Evolutionary conservation across 1,140 invertebrate species (phyloP), one percentile per base, ranked within the genome.

Genomic region (Drosophila tropicalis): DNA sequence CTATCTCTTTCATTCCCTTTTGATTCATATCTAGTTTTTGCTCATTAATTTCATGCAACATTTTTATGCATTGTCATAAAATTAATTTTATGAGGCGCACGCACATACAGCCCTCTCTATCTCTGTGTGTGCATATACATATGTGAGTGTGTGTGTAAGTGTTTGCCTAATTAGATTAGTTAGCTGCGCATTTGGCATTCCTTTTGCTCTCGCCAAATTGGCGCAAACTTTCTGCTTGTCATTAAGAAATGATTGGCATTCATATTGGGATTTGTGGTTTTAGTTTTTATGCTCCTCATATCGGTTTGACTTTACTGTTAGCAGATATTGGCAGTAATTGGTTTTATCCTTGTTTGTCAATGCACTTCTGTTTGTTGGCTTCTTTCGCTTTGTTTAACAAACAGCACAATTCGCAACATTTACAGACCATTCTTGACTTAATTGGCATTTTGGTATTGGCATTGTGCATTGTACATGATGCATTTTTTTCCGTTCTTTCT

Each of bases 41-140:
- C 79, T 79, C 87, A 90, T 87, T 90, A 86, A 90, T 86, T 72
- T 81, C 76, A 72, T 86, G 70, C 86, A 82, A 80, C 86, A 89
- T 56, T 56, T 56, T 56, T 56, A 56, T 56, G 54, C 54, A 56
- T 56, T 56, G 87, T 90, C 86, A 90, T 90, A 86, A 90, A 90
- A 86, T 61, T 84, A 74, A 83, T 90, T 90, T 90, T 81, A 90
- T 84, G 87, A 72, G 63, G 51, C 55, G 32, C 62, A 84, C 64
- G 36, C 61, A 66, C 44, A 62, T 22, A 39, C 22, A 47, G 19
- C 10, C 56, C 40, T 40, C 10, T 36, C 25, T n/a, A n/a, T 39
- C 40, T 15, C 40, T 32, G 32, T 61, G 40, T 60, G 55, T 65
- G 67, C 61, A 6, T 19, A 19, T 51, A 39, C 1, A 13, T 62